Percentiles rank a stretch among this genome's conserved stretches.
These are phyloP conservation scores for Mormyrus iriodes DNA, from an alignment of 2,113 vertebrate species.

Conservation along the genomic window DNA sequence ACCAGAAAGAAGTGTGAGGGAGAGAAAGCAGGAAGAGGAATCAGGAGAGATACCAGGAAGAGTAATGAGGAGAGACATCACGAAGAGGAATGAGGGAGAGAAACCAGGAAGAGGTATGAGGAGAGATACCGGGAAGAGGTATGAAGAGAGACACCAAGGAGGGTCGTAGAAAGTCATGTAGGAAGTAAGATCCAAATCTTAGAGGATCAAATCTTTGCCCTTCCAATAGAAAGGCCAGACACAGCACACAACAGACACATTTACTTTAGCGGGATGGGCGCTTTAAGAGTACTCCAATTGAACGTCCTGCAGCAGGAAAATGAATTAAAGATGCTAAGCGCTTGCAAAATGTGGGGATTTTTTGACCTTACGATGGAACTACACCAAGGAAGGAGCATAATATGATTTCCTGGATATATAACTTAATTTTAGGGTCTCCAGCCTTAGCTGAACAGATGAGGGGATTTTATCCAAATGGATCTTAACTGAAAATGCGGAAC, in stretches of 20 bases:
- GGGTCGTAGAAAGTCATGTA: background rate
- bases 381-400: background rate
- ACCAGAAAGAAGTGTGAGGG: background rate
- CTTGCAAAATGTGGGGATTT: constrained; percentile 10
- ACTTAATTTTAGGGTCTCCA: constrained; percentile 6
- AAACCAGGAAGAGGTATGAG: background rate
- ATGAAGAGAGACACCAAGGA: background rate
- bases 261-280: background rate
- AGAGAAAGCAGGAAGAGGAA: background rate
- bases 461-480: constrained; percentile 6
- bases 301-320: background rate
- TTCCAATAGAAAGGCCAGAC: background rate
- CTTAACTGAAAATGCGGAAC: background rate
- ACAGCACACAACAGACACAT: background rate
- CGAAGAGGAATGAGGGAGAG: background rate
- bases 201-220: background rate
- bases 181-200: background rate
- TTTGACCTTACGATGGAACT: background rate
- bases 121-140: background rate
- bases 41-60: background rate
- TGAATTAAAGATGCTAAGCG: constrained; percentile 1
- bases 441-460: constrained; percentile 6
- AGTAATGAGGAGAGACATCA: background rate
- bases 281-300: constrained; percentile 3
- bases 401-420: constrained; percentile 14